A percentile compares a stretch with the other conserved stretches of the same genome.
Evolutionary conservation across 2,888 invertebrate species (phyloP).

Genomic region (Hydrotaea diabolus): DNA sequence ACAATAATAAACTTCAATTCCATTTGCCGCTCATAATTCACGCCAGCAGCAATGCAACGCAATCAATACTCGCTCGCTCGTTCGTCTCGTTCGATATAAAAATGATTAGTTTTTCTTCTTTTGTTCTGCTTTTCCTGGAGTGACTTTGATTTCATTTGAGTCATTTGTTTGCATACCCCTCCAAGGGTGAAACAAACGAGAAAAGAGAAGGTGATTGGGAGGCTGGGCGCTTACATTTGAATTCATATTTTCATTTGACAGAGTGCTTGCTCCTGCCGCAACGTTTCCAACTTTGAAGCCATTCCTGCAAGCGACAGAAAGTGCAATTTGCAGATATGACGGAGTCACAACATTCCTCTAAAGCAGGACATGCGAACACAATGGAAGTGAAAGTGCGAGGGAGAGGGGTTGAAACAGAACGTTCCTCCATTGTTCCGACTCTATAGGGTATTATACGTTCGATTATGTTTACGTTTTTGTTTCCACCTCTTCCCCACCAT

Average conservation of each 20-base stretch:
- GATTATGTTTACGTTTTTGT: slow-evolving; percentile 7
- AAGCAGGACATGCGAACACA: background rate
- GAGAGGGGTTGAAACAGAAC: background rate
- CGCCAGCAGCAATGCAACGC: slow-evolving; percentile 21
- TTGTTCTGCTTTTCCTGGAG: slow-evolving; percentile 23
- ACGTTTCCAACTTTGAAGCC: background rate
- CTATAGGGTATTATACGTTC: background rate
- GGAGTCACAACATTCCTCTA: background rate
- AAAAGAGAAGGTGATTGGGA: background rate
- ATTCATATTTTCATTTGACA: slow-evolving; percentile 56
- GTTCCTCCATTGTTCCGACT: background rate
- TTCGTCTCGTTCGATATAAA: slow-evolving; percentile 7
- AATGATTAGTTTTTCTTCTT: slow-evolving; percentile 13
- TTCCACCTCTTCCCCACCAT: background rate
- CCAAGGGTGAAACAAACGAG: background rate
- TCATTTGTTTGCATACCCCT: slow-evolving; percentile 45
- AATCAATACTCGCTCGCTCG: slow-evolving; percentile 24
- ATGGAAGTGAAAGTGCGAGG: background rate
- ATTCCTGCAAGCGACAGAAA: slow-evolving; percentile 8
- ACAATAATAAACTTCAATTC: slow-evolving; percentile 63
- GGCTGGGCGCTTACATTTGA: slow-evolving; percentile 23
- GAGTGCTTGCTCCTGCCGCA: slow-evolving; percentile 41
- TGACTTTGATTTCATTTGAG: slow-evolving; percentile 56
- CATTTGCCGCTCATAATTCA: slow-evolving; percentile 57
- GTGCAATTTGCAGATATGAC: slow-evolving; percentile 18